Base-by-base conservation (phyloP, 2,113 vertebrate species). In the Hydrochoerus hydrochaeris region DNA sequence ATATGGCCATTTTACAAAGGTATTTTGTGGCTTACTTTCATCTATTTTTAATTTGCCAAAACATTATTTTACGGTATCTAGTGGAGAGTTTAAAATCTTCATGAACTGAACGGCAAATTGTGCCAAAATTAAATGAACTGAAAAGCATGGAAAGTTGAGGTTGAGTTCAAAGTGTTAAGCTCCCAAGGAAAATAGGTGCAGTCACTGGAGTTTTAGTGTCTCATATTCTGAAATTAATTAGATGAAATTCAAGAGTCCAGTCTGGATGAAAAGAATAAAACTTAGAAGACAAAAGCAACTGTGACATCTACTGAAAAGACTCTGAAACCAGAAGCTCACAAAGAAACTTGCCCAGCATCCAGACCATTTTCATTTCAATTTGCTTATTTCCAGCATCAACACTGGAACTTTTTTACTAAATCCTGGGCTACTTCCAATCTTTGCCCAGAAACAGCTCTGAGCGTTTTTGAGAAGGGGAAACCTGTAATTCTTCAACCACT, bases 91-190 rank as follows among this genome's bases (percentile, higher is more conserved):
- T 88, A 92, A 90, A 90, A 94, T 52, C 57, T 85, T 82, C 32
- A 3, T 85, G 85, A 95, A 92, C 69, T 67, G 85, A 97, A 95
- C 90, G 38, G 41, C 75, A 77, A 52, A 54, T 93, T 83, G 69
- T 97, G 91, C 85, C 91, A 96, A 96, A 95, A 96, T 95, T 77
- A 90, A 95, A 91, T 94, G 38, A 92, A 92, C 46, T 87, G 11
- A 77, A 85, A 82, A 81, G 52, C 81, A 95, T 78, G 73, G 90
- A 94, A 95, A 95, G n/a, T 84, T 95, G 96, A 95, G 85, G 11
- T 9, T 67, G 41, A 90, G 90, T 96, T 94, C 88, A 96, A 94
- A 95, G 94, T 44, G 94, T 83, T 80, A 96, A 88, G 81, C 32
- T 94, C 71, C 58, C 63, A 85, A 93, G 10, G 38, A 90, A 90